Evolutionary conservation across 2,888 invertebrate species (phyloP).

Genomic region (Perdita meconis): DNA sequence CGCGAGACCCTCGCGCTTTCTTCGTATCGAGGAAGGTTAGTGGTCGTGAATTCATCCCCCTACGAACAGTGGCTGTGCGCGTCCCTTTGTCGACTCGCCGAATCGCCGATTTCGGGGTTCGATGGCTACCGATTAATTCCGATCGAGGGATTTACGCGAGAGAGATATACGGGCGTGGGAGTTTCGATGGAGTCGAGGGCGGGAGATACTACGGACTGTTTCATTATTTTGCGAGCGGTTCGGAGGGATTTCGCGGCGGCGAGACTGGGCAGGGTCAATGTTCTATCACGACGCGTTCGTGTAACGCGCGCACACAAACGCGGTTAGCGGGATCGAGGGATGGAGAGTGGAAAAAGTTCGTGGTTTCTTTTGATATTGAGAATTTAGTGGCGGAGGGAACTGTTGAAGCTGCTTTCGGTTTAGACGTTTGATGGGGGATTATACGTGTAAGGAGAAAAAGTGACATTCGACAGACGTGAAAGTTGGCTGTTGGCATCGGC

Average conservation of each 20-base stretch:
- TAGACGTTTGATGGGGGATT: too few species aligned
- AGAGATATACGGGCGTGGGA: too few species aligned
- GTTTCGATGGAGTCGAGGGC: too few species aligned
- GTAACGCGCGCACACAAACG: slow-evolving; percentile 42
- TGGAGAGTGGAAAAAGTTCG: slow-evolving; percentile 29
- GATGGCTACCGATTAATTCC: too few species aligned
- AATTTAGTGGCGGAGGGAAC: slow-evolving; percentile 1
- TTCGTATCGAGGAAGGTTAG: slow-evolving; percentile 31
- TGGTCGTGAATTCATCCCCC: too few species aligned
- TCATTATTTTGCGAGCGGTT: slow-evolving; percentile 45
- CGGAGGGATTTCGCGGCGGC: slow-evolving; percentile 36
- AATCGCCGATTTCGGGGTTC: too few species aligned
- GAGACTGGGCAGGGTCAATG: slow-evolving; percentile 63
- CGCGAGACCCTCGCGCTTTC: not conserved
- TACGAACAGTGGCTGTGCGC: too few species aligned
- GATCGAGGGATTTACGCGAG: too few species aligned
- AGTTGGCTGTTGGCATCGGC: not conserved
- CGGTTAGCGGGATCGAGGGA: slow-evolving; percentile 10
- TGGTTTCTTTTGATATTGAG: slow-evolving; percentile 17
- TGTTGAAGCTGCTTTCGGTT: too few species aligned
- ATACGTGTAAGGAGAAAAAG: slow-evolving; percentile 15
- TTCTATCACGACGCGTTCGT: slow-evolving; percentile 53
- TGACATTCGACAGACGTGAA: slow-evolving; percentile 1
- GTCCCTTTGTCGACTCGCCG: too few species aligned
- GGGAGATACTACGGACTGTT: too few species aligned